Percentiles rank a stretch among this genome's conserved stretches.
phyloP scores from a whole-genome alignment of 2,888 invertebrate species.

The Agriotes lineatus region DNA sequence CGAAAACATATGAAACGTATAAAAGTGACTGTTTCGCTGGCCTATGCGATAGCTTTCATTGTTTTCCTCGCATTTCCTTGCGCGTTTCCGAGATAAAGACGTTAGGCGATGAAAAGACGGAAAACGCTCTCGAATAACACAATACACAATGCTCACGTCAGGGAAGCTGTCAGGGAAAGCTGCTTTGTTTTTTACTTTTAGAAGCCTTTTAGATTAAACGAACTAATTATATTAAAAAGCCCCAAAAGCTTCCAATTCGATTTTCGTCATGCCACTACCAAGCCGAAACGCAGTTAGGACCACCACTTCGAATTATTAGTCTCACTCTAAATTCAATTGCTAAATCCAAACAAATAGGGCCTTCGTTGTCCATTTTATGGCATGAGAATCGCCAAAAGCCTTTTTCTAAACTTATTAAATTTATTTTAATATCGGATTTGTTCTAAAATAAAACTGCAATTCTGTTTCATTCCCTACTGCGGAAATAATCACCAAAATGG shows the following conservation, averaged over 20 bases:
- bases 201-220: conserved; percentile 26
- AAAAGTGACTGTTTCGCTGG: conserved; percentile 47
- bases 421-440: not conserved
- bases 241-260: conserved; percentile 3
- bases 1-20: conserved; percentile 51
- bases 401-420: too few species aligned
- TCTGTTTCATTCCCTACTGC: too few species aligned
- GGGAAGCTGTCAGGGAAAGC: conserved; percentile 17
- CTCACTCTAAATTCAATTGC: too few species aligned
- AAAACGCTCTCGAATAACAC: conserved; percentile 32
- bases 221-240: conserved; percentile 8
- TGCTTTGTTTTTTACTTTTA: conserved; percentile 28
- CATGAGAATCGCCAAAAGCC: too few species aligned
- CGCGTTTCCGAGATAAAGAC: conserved; percentile 29
- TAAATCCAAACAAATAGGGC: too few species aligned
- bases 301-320: too few species aligned
- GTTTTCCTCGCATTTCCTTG: conserved; percentile 36
- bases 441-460: too few species aligned
- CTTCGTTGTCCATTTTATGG: too few species aligned
- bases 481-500: too few species aligned
- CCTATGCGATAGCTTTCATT: conserved; percentile 45
- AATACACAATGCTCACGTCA: conserved; percentile 13
- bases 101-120: conserved; percentile 29
- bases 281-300: not conserved
- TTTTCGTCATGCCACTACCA: not conserved